Percentiles rank a stretch among this genome's conserved stretches.
Conservation (phyloP, 2,888 invertebrate species). For the Lottia scabra region DNA sequence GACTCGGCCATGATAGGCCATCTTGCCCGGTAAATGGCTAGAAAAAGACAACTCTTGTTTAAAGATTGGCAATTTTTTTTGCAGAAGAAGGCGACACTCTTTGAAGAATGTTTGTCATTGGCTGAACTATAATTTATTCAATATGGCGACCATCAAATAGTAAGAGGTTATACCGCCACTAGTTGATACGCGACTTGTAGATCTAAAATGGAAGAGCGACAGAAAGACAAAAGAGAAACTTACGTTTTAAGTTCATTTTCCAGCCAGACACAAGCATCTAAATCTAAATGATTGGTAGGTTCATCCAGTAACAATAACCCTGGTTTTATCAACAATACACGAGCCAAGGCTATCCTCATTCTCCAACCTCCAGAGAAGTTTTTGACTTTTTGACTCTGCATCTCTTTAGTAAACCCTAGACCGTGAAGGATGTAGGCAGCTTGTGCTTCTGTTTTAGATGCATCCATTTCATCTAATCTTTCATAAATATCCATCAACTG, state of each 20-base stretch:
- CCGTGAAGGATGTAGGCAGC: constrained; percentile 96
- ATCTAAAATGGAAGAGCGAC: too few relatives aligned
- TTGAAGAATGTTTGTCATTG: too few relatives aligned
- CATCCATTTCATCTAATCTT: constrained; percentile 94
- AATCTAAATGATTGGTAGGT: constrained; percentile 75
- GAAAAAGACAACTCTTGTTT: too few relatives aligned
- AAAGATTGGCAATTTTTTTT: too few relatives aligned
- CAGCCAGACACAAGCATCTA: constrained; percentile 99
- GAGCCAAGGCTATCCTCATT: constrained; percentile 76
- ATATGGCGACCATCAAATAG: too few relatives aligned
- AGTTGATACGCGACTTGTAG: too few relatives aligned
- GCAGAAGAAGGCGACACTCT: too few relatives aligned
- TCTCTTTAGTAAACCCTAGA: constrained; percentile 87
- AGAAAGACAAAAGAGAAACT: constrained; percentile 52
- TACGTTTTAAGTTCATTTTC: constrained; percentile 95
- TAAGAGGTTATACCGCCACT: too few relatives aligned
- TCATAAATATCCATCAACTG: constrained; percentile 98
- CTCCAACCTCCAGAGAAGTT: constrained; percentile 74
- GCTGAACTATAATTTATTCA: too few relatives aligned
- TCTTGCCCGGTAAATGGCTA: too few relatives aligned
- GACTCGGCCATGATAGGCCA: too few relatives aligned
- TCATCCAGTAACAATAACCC: constrained; percentile 75
- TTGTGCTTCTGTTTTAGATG: constrained; percentile 93
- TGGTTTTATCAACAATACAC: constrained; percentile 74
- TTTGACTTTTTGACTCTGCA: constrained; percentile 73